A percentile compares a stretch with the other conserved stretches of the same genome.
phyloP scores from a whole-genome alignment of 2,113 vertebrate genomes.

The Dicrurus megarhynchus region DNA sequence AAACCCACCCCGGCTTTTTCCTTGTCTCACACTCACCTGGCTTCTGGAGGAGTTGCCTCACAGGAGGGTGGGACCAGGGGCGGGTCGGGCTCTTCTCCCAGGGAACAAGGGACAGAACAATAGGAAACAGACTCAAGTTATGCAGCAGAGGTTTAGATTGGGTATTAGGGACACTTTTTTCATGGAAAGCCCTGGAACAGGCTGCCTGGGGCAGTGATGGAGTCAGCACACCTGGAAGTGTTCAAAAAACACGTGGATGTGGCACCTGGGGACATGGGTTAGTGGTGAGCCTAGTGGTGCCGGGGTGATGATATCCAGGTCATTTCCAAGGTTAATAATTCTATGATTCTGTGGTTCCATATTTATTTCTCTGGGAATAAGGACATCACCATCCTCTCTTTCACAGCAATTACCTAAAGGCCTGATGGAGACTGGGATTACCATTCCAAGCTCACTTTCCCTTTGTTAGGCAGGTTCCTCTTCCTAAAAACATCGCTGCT shows the following conservation, averaged over 20 bases:
- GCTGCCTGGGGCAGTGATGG: not conserved
- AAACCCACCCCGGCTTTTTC: not conserved
- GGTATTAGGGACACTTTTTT: not conserved
- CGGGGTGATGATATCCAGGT: too few species aligned
- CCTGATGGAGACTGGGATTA: not conserved
- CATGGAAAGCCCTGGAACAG: not conserved
- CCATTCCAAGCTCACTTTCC: not conserved
- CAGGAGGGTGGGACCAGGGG: not conserved
- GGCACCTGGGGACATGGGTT: too few species aligned
- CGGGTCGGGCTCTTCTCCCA: not conserved
- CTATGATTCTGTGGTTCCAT: not conserved
- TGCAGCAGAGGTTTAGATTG: not conserved
- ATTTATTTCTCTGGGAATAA: not conserved
- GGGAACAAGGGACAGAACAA: not conserved
- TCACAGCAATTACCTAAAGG: accelerated
- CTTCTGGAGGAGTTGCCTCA: not conserved
- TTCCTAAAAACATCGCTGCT: not conserved
- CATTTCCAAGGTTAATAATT: not conserved
- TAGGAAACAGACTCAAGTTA: not conserved
- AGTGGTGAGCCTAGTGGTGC: not conserved
- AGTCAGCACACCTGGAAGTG: not conserved
- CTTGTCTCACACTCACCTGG: not conserved
- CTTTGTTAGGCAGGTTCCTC: accelerated
- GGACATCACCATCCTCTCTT: not conserved
- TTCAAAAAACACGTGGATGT: accelerated